phyloP scores from a whole-genome alignment of 1,140 invertebrate species.

The Cherax quadricarinatus region DNA sequence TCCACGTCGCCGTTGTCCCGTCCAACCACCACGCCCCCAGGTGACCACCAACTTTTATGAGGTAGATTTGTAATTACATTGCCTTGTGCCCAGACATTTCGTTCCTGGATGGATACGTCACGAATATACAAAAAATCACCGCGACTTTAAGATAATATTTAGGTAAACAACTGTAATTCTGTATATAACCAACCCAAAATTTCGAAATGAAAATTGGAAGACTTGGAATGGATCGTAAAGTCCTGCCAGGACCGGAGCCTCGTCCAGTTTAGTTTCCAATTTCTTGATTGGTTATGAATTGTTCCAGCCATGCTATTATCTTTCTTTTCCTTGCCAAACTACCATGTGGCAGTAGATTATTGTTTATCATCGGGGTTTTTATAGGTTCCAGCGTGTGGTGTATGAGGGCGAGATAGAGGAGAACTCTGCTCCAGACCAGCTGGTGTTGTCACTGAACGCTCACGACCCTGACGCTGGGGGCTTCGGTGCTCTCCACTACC shows the following conservation, averaged over 20 bases:
- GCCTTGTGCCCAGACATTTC: not conserved
- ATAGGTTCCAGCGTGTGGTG: slow-evolving; percentile 46
- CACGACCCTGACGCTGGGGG: slow-evolving; percentile 48
- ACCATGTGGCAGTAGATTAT: too few species aligned
- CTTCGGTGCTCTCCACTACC: slow-evolving; percentile 41
- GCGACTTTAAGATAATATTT: too few species aligned
- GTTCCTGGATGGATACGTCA: not conserved
- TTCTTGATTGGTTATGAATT: too few species aligned
- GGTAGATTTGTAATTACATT: not conserved
- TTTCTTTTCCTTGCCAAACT: too few species aligned
- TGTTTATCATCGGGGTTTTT: too few species aligned
- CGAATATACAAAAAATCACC: not conserved
- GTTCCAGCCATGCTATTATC: too few species aligned
- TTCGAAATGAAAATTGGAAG: too few species aligned
- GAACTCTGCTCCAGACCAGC: slow-evolving; percentile 53
- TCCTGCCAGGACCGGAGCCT: too few species aligned
- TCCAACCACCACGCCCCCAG: slow-evolving; percentile 91
- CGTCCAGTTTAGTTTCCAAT: too few species aligned
- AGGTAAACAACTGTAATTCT: too few species aligned
- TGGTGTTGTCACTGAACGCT: slow-evolving; percentile 42
- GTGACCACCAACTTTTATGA: slow-evolving; percentile 78
- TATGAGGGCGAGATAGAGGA: slow-evolving; percentile 61
- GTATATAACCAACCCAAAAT: too few species aligned
- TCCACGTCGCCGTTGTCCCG: slow-evolving; percentile 88
- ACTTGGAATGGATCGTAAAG: too few species aligned